A percentile compares a stretch with the other conserved stretches of the same genome.
These are phyloP conservation scores for Nephrocerus scutellatus DNA, from an alignment of 2,888 invertebrate species.

Conservation along the genomic window DNA sequence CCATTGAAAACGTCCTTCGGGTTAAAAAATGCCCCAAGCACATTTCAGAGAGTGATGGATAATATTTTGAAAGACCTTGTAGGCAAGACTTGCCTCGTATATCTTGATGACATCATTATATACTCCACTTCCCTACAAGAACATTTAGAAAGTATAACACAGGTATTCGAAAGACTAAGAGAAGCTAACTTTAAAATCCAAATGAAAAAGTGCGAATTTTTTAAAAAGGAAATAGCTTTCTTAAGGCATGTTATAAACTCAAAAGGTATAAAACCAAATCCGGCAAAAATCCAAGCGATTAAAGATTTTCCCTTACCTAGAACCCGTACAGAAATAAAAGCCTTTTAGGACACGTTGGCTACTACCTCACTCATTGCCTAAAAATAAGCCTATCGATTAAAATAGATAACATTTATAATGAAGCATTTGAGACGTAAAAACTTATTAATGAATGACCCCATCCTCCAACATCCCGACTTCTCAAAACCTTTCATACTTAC, in stretches of 20 bases:
- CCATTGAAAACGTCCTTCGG: slow-evolving; percentile 33
- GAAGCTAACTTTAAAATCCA: slow-evolving; percentile 23
- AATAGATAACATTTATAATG: slow-evolving; percentile 2
- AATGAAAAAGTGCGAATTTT: slow-evolving; percentile 21
- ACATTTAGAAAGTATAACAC: slow-evolving; percentile 22
- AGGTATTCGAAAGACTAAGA: slow-evolving; percentile 24
- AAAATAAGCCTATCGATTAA: slow-evolving; percentile 11
- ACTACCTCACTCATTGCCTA: slow-evolving; percentile 19
- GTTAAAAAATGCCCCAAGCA: slow-evolving; percentile 42
- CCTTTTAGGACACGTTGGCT: slow-evolving; percentile 26
- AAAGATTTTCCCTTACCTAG: slow-evolving; percentile 11
- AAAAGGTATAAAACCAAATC: slow-evolving; percentile 23
- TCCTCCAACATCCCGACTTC: slow-evolving; percentile 27
- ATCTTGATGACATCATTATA: slow-evolving; percentile 3
- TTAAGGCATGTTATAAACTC: slow-evolving; percentile 30
- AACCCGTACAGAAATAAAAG: slow-evolving; percentile 32
- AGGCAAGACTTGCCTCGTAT: not conserved
- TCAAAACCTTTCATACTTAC: slow-evolving; percentile 2
- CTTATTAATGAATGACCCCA: slow-evolving; percentile 13
- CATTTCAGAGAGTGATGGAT: slow-evolving; percentile 41
- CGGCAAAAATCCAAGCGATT: slow-evolving; percentile 17
- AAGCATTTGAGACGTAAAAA: slow-evolving; percentile 20
- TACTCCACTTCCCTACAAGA: slow-evolving; percentile 27
- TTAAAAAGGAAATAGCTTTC: slow-evolving; percentile 18
- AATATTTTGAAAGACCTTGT: not conserved